A percentile compares a stretch with the other conserved stretches of the same genome.
Conservation (phyloP, 2,888 invertebrate genomes). For the Sabatieria punctata region DNA sequence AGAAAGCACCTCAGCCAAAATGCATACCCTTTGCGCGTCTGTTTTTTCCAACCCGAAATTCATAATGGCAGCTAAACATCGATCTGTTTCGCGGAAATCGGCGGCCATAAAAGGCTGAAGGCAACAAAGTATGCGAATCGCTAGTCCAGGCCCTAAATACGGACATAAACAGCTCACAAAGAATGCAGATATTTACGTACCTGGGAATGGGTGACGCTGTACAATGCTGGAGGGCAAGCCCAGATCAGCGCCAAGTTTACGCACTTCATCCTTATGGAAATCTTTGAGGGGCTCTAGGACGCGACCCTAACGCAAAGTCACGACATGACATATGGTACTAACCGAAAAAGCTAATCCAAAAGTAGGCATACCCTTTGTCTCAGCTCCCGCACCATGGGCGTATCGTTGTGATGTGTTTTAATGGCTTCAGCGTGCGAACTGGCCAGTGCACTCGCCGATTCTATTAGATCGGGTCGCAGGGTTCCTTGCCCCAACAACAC, state of each 20-base stretch:
- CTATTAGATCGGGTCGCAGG: conserved; percentile 87
- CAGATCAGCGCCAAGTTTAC: conserved; percentile 68
- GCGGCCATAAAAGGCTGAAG: conserved; percentile 82
- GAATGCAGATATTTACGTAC: conserved; percentile 18
- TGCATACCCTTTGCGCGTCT: too few species aligned
- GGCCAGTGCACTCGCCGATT: conserved; percentile 73
- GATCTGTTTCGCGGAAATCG: conserved; percentile 88
- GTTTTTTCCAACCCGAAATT: neutral
- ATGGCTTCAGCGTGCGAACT: conserved; percentile 77
- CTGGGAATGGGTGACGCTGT: conserved; percentile 91
- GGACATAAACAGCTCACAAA: neutral
- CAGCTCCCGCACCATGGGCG: conserved; percentile 67
- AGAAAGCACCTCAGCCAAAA: too few species aligned
- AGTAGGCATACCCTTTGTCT: conserved; percentile 35
- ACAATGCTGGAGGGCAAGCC: conserved; percentile 71
- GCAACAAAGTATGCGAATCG: conserved; percentile 85
- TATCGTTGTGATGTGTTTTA: conserved; percentile 99
- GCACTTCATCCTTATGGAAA: conserved; percentile 95
- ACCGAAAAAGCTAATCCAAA: too few species aligned
- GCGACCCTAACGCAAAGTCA: conserved; percentile 43
- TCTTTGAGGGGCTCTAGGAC: conserved; percentile 95
- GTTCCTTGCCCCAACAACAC: conserved; percentile 47
- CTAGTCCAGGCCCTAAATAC: conserved; percentile 63
- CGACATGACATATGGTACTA: neutral
- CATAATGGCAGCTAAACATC: conserved; percentile 40